Evolutionary conservation across 2,888 invertebrate species (phyloP), one percentile per base, ranked within the genome.

Genomic region (Galerucella calmariensis): DNA sequence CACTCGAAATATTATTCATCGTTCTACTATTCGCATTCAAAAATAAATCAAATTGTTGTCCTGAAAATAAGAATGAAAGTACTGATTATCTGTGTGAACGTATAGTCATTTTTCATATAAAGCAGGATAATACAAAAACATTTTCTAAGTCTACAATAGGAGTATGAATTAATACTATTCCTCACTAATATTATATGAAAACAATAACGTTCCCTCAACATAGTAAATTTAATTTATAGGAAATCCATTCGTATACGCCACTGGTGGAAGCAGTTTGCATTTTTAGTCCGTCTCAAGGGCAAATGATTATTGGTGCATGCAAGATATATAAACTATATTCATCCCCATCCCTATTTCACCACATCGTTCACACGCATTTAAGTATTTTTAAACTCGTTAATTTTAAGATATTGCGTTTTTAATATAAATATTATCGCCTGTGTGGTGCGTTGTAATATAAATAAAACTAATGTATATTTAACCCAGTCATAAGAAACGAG

Each of bases 251-350:
- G 14, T 63, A 41, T 14, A 27, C 41, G 63, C 63, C 63, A 63
- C 35, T 63, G 63, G 14, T 35, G n/a, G 12, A 24, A 44, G 41
- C 41, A 80, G 82, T 82, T 82, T 82, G 82, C 82, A 82, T 82
- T 71, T 71, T 80, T 82, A 81, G 82, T 80, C 80, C 78, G 82
- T 82, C 82, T 82, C 82, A 82, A 82, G 82, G 82, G 81, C 82
- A 82, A 78, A 75, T 77, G 70, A 75, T 46, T 66, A 66, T 44
- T 41, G 63, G 63, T 63, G 63, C 63, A 63, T 63, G 66, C 66
- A 20, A 66, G 20, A 24, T 66, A 48, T 27, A 35, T 35, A 66
- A 14, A 46, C 27, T 4, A 46, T 35, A 61, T 48, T 9, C 51
- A 16, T 48, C 66, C 66, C 24, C 27, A 66, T 16, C 35, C 63